phyloP scores from a whole-genome alignment of 1,140 invertebrate genomes.

The roundworm (Caenorhabditis elegans) region DNA sequence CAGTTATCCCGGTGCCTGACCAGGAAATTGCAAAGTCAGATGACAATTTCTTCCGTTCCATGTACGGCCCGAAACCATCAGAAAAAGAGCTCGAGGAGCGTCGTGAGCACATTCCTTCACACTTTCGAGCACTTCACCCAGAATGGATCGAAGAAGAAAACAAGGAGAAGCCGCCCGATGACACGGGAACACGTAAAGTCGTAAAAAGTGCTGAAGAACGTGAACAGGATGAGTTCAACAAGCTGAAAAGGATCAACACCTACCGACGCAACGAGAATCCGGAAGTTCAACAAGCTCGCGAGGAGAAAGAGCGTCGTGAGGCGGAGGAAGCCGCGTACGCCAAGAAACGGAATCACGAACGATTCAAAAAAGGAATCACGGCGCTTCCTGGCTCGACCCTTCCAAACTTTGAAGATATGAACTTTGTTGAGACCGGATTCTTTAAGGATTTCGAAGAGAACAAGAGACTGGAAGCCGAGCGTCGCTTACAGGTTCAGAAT shows the following conservation, averaged over 20 bases:
- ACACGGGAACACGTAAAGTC: neutral
- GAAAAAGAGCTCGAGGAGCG: neutral
- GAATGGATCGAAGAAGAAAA: neutral
- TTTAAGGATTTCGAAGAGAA: neutral
- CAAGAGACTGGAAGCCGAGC: neutral
- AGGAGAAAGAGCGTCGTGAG: neutral
- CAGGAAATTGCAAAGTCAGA: neutral
- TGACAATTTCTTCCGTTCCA: neutral
- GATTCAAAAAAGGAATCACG: neutral
- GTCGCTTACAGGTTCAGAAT: neutral
- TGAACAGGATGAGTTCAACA: conserved; percentile 2
- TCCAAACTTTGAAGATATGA: conserved; percentile 13
- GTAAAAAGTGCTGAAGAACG: neutral
- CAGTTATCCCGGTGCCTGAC: neutral
- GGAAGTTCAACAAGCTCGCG: neutral
- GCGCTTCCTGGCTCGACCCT: neutral
- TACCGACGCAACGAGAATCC: neutral
- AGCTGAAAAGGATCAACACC: neutral
- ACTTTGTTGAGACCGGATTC: neutral
- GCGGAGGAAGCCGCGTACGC: neutral
- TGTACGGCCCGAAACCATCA: neutral
- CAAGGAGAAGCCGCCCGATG: neutral
- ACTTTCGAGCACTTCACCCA: neutral
- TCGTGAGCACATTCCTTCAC: neutral
- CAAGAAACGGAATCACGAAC: neutral